phyloP scores from a whole-genome alignment of 2,797 vertebrate genomes.

The Microchirus variegatus region DNA sequence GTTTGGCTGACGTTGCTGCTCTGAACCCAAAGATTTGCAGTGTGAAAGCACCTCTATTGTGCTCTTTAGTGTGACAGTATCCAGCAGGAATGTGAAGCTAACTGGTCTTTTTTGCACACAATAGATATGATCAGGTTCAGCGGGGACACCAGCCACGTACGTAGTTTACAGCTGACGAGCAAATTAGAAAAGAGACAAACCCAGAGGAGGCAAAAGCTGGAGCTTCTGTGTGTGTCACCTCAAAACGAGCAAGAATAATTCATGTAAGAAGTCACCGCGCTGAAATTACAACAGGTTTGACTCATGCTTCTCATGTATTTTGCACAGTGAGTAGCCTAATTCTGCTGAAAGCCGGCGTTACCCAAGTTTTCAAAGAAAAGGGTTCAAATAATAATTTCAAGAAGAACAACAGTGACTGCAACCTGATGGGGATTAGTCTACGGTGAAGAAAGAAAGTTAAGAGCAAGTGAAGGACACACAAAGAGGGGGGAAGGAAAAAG shows the following conservation, averaged over 20 bases:
- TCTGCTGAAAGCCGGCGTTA: too few species aligned
- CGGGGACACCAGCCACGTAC: conserved; percentile 45
- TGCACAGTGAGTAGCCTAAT: background rate
- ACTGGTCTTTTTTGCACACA: conserved; percentile 65
- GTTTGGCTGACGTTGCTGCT: conserved; percentile 76
- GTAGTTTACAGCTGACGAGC: conserved; percentile 52
- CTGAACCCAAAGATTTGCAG: conserved; percentile 72
- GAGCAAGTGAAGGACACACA: background rate
- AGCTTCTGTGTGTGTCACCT: conserved; percentile 27
- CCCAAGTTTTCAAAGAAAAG: too few species aligned
- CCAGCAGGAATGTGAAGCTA: conserved; percentile 75
- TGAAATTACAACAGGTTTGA: background rate
- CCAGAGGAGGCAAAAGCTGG: background rate
- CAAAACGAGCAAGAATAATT: conserved; percentile 20
- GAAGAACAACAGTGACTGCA: conserved; percentile 11
- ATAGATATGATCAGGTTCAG: conserved; percentile 64
- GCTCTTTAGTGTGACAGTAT: conserved; percentile 70
- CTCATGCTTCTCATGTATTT: conserved; percentile 2
- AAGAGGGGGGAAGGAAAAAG: background rate
- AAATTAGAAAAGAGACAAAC: conserved; percentile 4
- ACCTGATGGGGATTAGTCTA: conserved; percentile 26
- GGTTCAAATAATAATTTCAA: conserved; percentile 30
- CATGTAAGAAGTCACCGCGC: conserved; percentile 1
- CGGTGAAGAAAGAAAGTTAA: conserved; percentile 8
- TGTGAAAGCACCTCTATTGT: conserved; percentile 77